These are phyloP conservation scores for Araneus ventricosus DNA, from an alignment of 1,140 invertebrate genomes.

Conservation along the genomic window DNA sequence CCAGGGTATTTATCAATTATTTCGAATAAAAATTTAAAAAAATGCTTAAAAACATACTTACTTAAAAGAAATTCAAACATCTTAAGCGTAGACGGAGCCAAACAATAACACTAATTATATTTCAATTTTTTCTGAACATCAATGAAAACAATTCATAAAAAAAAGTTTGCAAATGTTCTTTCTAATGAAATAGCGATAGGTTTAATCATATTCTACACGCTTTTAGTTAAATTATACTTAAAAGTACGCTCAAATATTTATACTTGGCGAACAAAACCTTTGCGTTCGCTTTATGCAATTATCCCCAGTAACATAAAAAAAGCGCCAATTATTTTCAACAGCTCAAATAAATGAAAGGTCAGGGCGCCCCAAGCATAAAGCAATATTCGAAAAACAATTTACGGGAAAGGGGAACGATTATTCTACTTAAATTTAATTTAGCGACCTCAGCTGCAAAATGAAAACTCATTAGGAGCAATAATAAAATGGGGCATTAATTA, in stretches of 20 bases:
- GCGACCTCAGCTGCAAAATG: neutral
- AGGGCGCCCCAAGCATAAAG: neutral
- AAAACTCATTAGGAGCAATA: slow-evolving; percentile 20
- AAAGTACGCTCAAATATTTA: slow-evolving; percentile 13
- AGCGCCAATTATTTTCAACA: neutral
- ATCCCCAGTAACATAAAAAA: neutral
- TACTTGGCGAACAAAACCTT: neutral
- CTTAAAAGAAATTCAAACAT: neutral
- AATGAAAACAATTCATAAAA: neutral
- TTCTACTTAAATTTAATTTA: slow-evolving; percentile 26
- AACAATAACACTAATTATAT: neutral
- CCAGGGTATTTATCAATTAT: too few relatives aligned
- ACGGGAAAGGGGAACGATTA: neutral
- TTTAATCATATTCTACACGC: neutral
- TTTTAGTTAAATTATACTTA: neutral
- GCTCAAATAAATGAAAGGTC: neutral
- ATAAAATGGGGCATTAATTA: slow-evolving; percentile 15
- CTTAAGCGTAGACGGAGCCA: neutral
- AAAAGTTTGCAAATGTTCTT: neutral
- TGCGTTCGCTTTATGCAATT: neutral
- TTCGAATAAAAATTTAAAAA: too few relatives aligned
- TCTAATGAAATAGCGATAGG: neutral
- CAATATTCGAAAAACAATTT: slow-evolving; percentile 30
- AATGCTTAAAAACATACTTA: too few relatives aligned
- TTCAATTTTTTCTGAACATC: neutral